Evolutionary conservation across 2,888 invertebrate species (phyloP).

Genomic region (Melieria picta): DNA sequence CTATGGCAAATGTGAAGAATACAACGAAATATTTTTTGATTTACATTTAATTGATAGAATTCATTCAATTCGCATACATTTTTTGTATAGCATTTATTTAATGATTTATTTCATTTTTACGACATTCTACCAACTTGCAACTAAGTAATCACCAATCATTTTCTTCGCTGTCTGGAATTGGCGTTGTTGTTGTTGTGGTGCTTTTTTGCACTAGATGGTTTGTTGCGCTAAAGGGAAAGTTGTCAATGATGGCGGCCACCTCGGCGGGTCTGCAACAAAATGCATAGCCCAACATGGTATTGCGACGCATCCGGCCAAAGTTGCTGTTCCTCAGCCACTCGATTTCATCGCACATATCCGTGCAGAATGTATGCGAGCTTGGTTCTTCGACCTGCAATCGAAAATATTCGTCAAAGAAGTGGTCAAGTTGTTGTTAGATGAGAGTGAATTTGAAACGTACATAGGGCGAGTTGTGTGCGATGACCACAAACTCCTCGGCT

Average conservation of each 20-base stretch:
- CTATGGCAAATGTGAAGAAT: no score
- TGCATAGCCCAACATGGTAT: conserved; percentile 35
- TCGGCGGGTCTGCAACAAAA: conserved; percentile 39
- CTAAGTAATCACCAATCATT: no score
- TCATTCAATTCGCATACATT: no score
- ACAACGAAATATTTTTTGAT: no score
- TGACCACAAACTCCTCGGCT: conserved; percentile 36
- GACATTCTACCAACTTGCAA: no score
- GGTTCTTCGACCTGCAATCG: background rate
- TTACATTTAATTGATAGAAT: no score
- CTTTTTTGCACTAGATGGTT: background rate
- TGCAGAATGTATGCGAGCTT: conserved; percentile 29
- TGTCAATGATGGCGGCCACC: conserved; percentile 14
- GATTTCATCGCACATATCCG: conserved; percentile 37
- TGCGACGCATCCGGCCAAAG: conserved; percentile 11
- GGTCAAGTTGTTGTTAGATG: background rate
- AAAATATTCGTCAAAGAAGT: background rate
- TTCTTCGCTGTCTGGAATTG: no score
- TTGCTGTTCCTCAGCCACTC: conserved; percentile 34
- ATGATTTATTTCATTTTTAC: no score
- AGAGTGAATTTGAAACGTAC: conserved; percentile 14
- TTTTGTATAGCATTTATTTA: no score
- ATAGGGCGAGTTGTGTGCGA: conserved; percentile 41
- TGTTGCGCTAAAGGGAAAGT: conserved; percentile 24
- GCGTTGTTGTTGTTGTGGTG: no score